A percentile compares a stretch with the other conserved stretches of the same genome.
These are phyloP conservation scores for Tenthredo notha DNA, from an alignment of 2,888 invertebrate species.

Conservation along the genomic window DNA sequence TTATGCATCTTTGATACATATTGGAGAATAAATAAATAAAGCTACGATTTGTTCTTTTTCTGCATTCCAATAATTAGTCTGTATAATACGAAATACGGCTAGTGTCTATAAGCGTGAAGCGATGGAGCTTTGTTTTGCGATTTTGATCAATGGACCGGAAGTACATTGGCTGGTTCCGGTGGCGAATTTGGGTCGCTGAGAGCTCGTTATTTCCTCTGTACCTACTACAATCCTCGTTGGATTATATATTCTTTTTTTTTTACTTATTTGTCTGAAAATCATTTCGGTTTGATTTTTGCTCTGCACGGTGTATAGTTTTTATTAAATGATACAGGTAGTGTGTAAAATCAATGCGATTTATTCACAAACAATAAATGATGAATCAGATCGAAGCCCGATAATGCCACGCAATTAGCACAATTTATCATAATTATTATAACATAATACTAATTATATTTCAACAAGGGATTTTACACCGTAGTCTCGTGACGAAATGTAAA, in stretches of 20 bases:
- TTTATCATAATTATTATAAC: background rate
- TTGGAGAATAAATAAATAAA: background rate
- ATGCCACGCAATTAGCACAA: background rate
- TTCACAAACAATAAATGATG: background rate
- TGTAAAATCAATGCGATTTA: background rate
- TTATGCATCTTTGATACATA: background rate
- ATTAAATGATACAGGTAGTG: background rate
- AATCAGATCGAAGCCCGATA: background rate
- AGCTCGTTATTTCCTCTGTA: conserved; percentile 10
- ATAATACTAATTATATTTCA: background rate
- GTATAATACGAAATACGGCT: background rate
- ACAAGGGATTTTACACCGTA: background rate
- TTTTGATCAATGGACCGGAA: conserved; percentile 57
- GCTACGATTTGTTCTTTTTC: background rate
- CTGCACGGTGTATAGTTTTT: background rate
- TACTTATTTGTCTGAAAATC: background rate
- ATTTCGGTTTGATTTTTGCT: background rate
- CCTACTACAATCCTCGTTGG: background rate
- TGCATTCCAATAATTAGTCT: background rate
- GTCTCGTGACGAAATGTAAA: background rate
- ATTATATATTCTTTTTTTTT: background rate
- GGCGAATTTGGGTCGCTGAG: conserved; percentile 62
- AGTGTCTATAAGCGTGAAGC: conserved; percentile 51
- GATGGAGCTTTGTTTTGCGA: conserved; percentile 60
- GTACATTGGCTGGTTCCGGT: conserved; percentile 56